Base-by-base conservation (phyloP, 2,888 invertebrate genomes). In the Pantelozetes paolii region DNA sequence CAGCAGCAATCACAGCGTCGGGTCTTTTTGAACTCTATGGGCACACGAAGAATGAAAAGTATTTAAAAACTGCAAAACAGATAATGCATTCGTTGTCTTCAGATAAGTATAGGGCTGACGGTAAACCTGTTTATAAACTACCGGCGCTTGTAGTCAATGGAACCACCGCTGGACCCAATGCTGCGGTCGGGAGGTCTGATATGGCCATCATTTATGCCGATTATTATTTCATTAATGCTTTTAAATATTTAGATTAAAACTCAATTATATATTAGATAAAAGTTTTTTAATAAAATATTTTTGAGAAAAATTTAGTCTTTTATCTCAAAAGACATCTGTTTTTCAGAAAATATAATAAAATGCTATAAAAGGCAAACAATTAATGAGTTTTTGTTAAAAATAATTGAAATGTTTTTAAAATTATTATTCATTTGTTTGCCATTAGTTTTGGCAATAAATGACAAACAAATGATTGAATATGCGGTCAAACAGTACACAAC, bases 21-120 rank as follows among this genome's bases (percentile, higher is more conserved):
- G 71, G 48, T 48, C 71, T 71, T n/a, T 71, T 71, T 15, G 71
- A 71, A 5, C 42, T 71, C 0, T 71, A 48, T 20, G 70, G 42
- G 28, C 42, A 42, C 70, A 70, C 70, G 3, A 48, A 48, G 30
- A 71, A 71, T 15, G 9, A 71, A 5, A 48, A 13, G 9, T 71
- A 71, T 54, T 32, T 71, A 20, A 20, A 48, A 42, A 42, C 40
- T 23, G 67, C 67, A 2, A 40, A 15, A 2, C n/a, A 67, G 5
- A 67, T 67, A 11, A 57, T 71, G 54, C 20, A 57, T 11, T 71
- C 71, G 11, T 36, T 71, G n/a, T 30, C 32, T 20, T 71, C 71
- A 1, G 13, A 2, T 6, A 71, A 50, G 32, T 71, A 48, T 20
- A 71, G 50, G 36, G 71, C 57, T 57, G 36, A 57, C 13, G 71